Conservation (phyloP, 2,888 invertebrate species). For the Caenorhabditis japonica region DNA sequence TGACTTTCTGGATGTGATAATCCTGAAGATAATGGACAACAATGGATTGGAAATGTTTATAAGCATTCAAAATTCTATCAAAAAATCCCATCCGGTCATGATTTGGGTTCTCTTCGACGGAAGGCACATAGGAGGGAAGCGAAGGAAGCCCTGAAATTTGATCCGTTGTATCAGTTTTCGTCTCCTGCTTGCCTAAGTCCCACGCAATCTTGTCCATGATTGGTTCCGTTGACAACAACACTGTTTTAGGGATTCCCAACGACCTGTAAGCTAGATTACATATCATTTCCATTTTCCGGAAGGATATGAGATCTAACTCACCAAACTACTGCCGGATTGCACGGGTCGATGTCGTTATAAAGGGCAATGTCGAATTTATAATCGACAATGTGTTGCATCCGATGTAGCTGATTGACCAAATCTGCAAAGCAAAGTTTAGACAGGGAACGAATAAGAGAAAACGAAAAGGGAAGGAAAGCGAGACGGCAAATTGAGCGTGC, state of each 20-base stretch:
- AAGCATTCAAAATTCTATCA: slow-evolving; percentile 46
- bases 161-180: slow-evolving; percentile 4
- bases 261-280: slow-evolving; percentile 59
- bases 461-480: too few relatives aligned
- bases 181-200: slow-evolving; percentile 29
- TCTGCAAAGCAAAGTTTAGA: slow-evolving; percentile 6
- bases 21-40: slow-evolving; percentile 48
- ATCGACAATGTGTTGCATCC: slow-evolving; percentile 31
- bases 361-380: slow-evolving; percentile 49
- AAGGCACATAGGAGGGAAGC: slow-evolving; percentile 41
- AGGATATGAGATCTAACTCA: slow-evolving; percentile 57
- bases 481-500: background rate
- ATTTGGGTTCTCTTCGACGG: slow-evolving; percentile 45
- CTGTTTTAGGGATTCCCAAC: slow-evolving; percentile 43
- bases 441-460: too few relatives aligned
- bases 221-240: slow-evolving; percentile 43
- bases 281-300: slow-evolving; percentile 54
- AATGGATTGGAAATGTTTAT: slow-evolving; percentile 46
- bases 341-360: slow-evolving; percentile 48
- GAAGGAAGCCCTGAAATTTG: slow-evolving; percentile 45
- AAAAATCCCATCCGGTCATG: slow-evolving; percentile 49
- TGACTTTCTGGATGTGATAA: slow-evolving; percentile 24
- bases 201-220: slow-evolving; percentile 50
- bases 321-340: slow-evolving; percentile 43
- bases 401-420: slow-evolving; percentile 9